Percentiles rank a stretch among this genome's conserved stretches.
Conservation (phyloP, 2,113 vertebrate genomes). For the Tragelaphus buxtoni region DNA sequence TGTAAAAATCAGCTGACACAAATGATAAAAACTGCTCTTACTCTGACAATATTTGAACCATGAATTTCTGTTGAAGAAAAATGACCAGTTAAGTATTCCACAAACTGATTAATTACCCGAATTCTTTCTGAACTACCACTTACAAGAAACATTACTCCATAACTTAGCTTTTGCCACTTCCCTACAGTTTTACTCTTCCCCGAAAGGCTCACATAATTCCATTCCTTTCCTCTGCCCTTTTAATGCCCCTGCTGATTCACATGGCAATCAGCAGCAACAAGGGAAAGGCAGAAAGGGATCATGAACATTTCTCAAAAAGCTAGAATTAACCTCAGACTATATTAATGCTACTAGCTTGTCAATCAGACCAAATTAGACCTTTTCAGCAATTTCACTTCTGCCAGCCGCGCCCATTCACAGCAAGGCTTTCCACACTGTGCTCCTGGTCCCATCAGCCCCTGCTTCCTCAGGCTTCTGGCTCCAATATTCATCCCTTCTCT, state of each 20-base stretch:
- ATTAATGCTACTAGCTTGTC: not conserved
- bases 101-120: not conserved
- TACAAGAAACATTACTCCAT: not conserved
- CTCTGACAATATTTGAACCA: not conserved
- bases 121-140: not conserved
- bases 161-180: not conserved
- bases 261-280: not conserved
- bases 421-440: not conserved
- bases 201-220: not conserved
- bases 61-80: slow-evolving; percentile 29
- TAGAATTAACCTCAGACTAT: not conserved
- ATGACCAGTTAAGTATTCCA: not conserved
- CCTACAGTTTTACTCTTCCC: not conserved
- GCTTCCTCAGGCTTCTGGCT: not conserved
- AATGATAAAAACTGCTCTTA: not conserved
- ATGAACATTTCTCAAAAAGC: not conserved
- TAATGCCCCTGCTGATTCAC: not conserved
- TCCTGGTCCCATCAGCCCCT: not conserved
- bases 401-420: not conserved
- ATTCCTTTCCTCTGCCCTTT: not conserved
- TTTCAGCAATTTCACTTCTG: not conserved
- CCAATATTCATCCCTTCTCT: not conserved
- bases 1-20: slow-evolving; percentile 22
- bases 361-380: not conserved
- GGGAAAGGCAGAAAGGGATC: not conserved